phyloP scores from a whole-genome alignment of 2,113 vertebrate genomes.

The Paradisaea rubra region DNA sequence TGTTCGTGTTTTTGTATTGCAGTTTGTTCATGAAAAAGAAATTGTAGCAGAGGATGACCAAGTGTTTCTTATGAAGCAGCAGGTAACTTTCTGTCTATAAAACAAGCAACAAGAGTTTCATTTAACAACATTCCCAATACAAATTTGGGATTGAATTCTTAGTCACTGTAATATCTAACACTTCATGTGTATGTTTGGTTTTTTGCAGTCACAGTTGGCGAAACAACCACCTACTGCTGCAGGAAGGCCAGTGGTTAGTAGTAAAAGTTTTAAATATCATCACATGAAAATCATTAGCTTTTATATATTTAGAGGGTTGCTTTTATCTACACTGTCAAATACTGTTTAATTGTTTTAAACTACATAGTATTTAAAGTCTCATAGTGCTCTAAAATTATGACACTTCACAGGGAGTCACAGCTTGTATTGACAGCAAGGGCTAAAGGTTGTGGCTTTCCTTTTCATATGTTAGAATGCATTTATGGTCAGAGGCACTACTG shows the following conservation, averaged over 20 bases:
- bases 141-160: neutral
- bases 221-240: conserved; percentile 90
- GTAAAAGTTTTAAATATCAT: neutral
- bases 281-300: neutral
- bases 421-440: neutral
- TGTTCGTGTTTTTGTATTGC: conserved; percentile 41
- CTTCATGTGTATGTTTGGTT: neutral
- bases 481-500: neutral
- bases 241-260: conserved; percentile 93
- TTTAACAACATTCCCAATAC: neutral
- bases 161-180: neutral
- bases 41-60: conserved; percentile 97
- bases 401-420: neutral
- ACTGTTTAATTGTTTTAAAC: neutral
- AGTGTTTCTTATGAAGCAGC: conserved; percentile 95
- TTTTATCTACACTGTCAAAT: neutral
- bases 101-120: neutral
- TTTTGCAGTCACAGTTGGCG: conserved; percentile 86
- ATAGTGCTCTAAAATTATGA: neutral
- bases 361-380: neutral
- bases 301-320: neutral
- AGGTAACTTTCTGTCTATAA: conserved; percentile 73
- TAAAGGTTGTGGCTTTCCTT: neutral
- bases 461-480: neutral
- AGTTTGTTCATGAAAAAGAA: conserved; percentile 99